Evolutionary conservation across 1,140 invertebrate genomes (phyloP), one percentile per base, ranked within the genome.

Genomic region (Drosophila pseudoananassae): DNA sequence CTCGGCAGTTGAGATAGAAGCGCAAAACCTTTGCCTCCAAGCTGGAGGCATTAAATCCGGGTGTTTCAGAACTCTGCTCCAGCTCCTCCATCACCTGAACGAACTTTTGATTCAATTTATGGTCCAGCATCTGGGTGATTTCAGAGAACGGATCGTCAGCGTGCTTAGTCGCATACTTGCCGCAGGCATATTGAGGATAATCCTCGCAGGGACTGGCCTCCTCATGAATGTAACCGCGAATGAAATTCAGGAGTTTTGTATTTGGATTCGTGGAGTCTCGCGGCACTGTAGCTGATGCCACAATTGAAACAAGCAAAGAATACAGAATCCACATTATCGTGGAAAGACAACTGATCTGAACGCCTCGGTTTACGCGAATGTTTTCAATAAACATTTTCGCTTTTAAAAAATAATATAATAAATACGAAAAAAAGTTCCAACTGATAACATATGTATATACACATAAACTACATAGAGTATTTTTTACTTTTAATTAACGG

Each of bases 101-200:
- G 0, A 90, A 50, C 6, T 85, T 40, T 3, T 64, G 9, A 31
- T 91, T 84, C 0, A 90, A 66, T 27, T 78, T 71, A 2, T 78
- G 52, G 53, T 91, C 90, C 5, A 90, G 36, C 17, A 73, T 45
- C 2, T 74, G 77, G 1, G 46, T 74, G 6, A 90, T 78, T 51
- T 91, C 90, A 0, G n/a, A 20, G 23, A 60, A 91, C 3, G 20
- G 27, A 1, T 71, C 72, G 0, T 52, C 20, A 3, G 50, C 4
- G 51, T 90, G 78, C 2, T 27, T 17, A 2, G 20, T 1, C 0
- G n/a, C 29, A 63, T 91, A 91, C 33, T 77, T 90, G 31, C 90
- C 90, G 27, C 90, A 91, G 1, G 90, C 90, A 61, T 90, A 72
- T 29, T 79, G 12, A 27, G 63, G 90, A 14, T 63, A 91, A 58